Conservation (phyloP, 2,888 invertebrate species). For the Pachymerium ferrugineum region DNA sequence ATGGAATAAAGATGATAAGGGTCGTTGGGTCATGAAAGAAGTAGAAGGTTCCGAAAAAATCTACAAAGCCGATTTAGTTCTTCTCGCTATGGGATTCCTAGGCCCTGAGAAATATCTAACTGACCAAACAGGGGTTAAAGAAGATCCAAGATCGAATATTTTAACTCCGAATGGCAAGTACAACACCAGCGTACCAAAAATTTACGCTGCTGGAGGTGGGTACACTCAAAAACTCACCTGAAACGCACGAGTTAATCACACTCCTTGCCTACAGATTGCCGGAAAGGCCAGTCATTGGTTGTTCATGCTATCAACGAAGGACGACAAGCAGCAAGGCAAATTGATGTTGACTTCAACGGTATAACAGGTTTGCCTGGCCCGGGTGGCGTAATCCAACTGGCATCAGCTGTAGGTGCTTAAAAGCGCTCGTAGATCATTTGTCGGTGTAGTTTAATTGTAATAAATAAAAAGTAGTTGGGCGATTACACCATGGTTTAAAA, state of each 20-base stretch:
- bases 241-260: background rate
- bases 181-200: constrained; percentile 69
- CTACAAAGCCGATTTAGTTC: constrained; percentile 70
- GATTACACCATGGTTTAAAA: no score
- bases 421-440: no score
- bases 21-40: constrained; percentile 92
- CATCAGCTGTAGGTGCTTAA: constrained; percentile 34
- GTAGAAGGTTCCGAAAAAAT: constrained; percentile 64
- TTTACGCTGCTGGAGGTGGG: constrained; percentile 93
- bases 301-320: constrained; percentile 99
- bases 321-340: constrained; percentile 91
- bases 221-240: constrained; percentile 35
- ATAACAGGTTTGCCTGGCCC: constrained; percentile 80
- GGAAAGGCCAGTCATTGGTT: constrained; percentile 96
- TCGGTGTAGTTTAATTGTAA: no score
- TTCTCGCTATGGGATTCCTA: constrained; percentile 97
- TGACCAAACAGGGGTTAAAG: constrained; percentile 66
- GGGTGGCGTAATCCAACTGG: constrained; percentile 66
- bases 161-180: constrained; percentile 72
- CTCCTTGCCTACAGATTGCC: constrained; percentile 68
- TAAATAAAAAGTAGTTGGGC: no score
- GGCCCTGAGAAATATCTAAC: constrained; percentile 89
- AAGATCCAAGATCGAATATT: constrained; percentile 89
- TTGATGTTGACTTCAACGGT: constrained; percentile 75
- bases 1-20: constrained; percentile 86